Base-by-base conservation (phyloP, 2,888 invertebrate genomes). In the Eupeodes luniger region DNA sequence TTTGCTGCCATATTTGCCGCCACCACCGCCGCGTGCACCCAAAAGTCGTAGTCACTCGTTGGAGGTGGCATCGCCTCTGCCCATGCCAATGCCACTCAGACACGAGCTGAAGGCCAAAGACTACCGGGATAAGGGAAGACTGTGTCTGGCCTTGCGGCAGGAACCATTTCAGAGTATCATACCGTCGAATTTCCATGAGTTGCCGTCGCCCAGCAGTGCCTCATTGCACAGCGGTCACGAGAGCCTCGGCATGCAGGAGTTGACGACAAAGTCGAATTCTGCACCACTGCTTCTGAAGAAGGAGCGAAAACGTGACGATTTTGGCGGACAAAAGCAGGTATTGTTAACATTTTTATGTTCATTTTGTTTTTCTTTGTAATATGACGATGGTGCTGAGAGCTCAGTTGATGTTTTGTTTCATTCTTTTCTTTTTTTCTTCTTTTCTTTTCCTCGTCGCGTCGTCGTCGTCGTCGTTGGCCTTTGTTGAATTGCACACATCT, bases 201-300 rank as follows among this genome's bases (percentile, higher is more conserved):
- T 93, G 86, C 94, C 93, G 16, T 94, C 94, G 59, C 93, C 93
- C 53, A 93, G 93, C 90, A 94, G 93, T 89, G 93, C 93, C 47
- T 94, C 94, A 2, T 85, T 94, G 90, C 93, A 93, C 90, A 94
- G 93, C 90, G 93, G 92, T 19, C 91, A 92, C 86, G 93, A 92
- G 74, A 92, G 92, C 83, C 90, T 92, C 40, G 92, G 92, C 90
- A 91, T 93, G 67, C 93, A 93, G 90, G 93, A 94, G 89, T 91
- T 93, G 81, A 92, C 93, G 66, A 93, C 93, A 64, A 94, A 94
- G 89, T 94, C 94, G 67, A 93, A 92, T 90, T 94, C 94, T 85
- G 94, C 93, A 53, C 94, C 94, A 81, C 89, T 94, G 90, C 91
- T 94, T 89, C 91, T 94, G 82, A 94, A 93, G 90, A 93, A 93